Evolutionary conservation across 2,888 invertebrate genomes (phyloP).

Genomic region (Uropetala carovei): DNA sequence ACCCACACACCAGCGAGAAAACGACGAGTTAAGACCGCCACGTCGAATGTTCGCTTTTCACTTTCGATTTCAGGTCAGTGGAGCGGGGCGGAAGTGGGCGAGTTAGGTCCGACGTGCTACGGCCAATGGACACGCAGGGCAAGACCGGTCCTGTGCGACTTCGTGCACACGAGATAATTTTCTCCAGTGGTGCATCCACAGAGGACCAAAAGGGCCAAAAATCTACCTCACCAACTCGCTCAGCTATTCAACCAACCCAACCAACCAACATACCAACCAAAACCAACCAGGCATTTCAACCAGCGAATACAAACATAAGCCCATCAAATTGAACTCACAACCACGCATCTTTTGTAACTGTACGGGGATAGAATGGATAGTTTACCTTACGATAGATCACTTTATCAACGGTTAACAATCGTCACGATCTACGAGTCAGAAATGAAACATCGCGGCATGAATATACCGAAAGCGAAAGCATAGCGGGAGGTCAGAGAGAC

Average conservation of each 20-base stretch:
- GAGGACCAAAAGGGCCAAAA: background rate
- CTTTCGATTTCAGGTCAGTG: slow-evolving; percentile 63
- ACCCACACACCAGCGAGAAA: background rate
- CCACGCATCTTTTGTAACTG: too few relatives aligned
- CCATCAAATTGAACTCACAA: too few relatives aligned
- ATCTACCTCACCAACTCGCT: background rate
- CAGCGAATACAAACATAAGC: too few relatives aligned
- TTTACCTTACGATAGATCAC: background rate
- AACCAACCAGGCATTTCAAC: background rate
- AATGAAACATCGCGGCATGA: background rate
- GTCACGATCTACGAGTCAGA: background rate
- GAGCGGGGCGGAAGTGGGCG: slow-evolving; percentile 44
- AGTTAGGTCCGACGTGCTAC: slow-evolving; percentile 21
- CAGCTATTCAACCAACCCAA: background rate
- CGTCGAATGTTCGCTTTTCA: slow-evolving; percentile 45
- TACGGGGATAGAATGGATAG: background rate
- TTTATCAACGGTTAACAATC: background rate
- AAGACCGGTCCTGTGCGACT: slow-evolving; percentile 28
- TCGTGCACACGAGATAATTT: background rate
- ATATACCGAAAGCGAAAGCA: slow-evolving; percentile 19
- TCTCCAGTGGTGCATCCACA: background rate
- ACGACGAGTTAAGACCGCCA: slow-evolving; percentile 42
- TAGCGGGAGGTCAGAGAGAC: background rate
- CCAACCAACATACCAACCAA: background rate
- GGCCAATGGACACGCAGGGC: slow-evolving; percentile 37